Percentiles rank a stretch among this genome's conserved stretches.
Evolutionary conservation across 2,888 invertebrate species (phyloP).

Genomic region (Carpatolechia fugitivella): DNA sequence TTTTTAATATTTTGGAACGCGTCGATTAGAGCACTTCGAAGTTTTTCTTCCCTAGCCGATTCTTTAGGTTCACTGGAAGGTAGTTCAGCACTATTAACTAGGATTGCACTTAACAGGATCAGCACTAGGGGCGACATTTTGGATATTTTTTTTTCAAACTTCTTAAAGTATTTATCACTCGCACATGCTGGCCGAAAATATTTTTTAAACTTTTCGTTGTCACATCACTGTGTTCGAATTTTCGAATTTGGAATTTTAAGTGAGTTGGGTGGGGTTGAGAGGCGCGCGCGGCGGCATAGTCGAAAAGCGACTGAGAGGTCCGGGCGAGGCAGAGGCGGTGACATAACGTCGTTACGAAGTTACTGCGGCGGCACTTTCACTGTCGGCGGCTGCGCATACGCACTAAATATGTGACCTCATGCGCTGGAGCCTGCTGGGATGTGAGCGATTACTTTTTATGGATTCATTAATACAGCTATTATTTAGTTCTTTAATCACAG

Average conservation of each 20-base stretch:
- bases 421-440: neutral
- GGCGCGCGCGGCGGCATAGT: constrained; percentile 68
- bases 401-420: neutral
- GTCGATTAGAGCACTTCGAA: constrained; percentile 66
- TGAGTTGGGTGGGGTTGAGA: constrained; percentile 28
- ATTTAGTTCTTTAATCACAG: neutral
- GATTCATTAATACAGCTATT: neutral
- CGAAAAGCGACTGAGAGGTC: constrained; percentile 52
- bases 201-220: constrained; percentile 7
- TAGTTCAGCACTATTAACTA: constrained; percentile 49
- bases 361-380: constrained; percentile 63
- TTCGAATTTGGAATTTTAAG: constrained; percentile 22
- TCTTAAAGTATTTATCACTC: constrained; percentile 39
- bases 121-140: constrained; percentile 63
- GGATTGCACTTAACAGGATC: constrained; percentile 52
- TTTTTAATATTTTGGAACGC: constrained; percentile 73
- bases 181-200: constrained; percentile 44
- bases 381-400: constrained; percentile 33
- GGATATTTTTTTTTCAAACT: constrained; percentile 15
- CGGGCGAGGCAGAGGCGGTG: constrained; percentile 44
- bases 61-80: constrained; percentile 47
- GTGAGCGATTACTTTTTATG: neutral
- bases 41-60: constrained; percentile 63
- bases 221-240: constrained; percentile 13
- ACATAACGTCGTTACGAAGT: constrained; percentile 70